A percentile compares a stretch with the other conserved stretches of the same genome.
Evolutionary conservation across 2,797 vertebrate genomes (phyloP).

Genomic region (Argentina silus): DNA sequence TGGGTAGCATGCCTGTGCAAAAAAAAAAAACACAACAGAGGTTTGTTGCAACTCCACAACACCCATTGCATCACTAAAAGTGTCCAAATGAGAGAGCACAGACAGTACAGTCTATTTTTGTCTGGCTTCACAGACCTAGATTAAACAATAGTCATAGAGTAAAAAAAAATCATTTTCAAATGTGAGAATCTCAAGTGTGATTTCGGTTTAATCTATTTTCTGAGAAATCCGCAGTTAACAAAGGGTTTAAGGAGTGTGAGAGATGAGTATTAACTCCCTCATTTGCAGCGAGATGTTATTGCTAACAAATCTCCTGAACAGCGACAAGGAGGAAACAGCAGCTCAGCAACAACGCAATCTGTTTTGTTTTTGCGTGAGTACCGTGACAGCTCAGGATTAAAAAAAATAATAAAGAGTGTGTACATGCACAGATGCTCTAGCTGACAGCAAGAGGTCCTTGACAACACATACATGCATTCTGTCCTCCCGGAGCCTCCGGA

Average conservation of each 20-base stretch:
- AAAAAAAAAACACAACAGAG: neutral
- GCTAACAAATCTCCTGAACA: constrained; percentile 50
- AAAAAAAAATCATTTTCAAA: too few relatives aligned
- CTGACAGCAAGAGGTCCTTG: constrained; percentile 45
- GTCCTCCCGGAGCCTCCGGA: constrained; percentile 44
- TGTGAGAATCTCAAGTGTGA: too few relatives aligned
- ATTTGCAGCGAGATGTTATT: constrained; percentile 31
- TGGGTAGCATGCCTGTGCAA: constrained; percentile 87
- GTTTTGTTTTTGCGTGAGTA: constrained; percentile 46
- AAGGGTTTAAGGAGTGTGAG: neutral
- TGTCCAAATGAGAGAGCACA: neutral
- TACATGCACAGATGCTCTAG: constrained; percentile 52
- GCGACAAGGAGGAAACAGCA: constrained; percentile 28
- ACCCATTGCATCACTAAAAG: constrained; percentile 14
- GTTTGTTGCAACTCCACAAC: neutral
- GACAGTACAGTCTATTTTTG: neutral
- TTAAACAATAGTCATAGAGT: too few relatives aligned
- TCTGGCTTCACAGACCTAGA: too few relatives aligned
- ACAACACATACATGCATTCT: constrained; percentile 8
- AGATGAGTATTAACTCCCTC: neutral
- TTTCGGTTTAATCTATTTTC: neutral
- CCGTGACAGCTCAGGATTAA: constrained; percentile 55
- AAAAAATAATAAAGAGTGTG: constrained; percentile 22
- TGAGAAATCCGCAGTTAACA: neutral
- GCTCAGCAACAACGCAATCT: constrained; percentile 43